phyloP scores from a whole-genome alignment of 2,797 vertebrate species.

The Sardinella longiceps region DNA sequence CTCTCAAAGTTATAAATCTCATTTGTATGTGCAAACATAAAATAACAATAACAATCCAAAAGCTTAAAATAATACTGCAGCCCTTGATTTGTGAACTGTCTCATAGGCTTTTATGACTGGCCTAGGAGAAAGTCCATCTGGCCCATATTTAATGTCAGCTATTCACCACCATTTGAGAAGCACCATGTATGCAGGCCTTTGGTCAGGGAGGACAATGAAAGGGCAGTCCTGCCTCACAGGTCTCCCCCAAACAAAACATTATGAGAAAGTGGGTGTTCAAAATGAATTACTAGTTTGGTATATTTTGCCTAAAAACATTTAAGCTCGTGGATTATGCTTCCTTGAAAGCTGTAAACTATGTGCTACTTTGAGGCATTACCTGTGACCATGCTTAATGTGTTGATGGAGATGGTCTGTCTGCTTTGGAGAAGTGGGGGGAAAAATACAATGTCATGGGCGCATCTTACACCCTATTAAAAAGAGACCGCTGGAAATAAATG shows the following conservation, averaged over 20 bases:
- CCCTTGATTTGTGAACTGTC: conserved; percentile 82
- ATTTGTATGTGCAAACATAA: conserved; percentile 77
- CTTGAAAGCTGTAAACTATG: conserved; percentile 63
- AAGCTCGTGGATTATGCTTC: conserved; percentile 63
- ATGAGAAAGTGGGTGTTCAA: conserved; percentile 70
- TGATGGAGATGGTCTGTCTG: conserved; percentile 58
- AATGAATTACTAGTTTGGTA: conserved; percentile 66
- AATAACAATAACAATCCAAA: conserved; percentile 80
- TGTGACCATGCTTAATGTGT: conserved; percentile 65
- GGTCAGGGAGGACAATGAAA: conserved; percentile 63
- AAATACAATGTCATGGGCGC: not conserved
- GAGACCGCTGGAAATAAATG: not conserved
- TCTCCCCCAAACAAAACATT: conserved; percentile 67
- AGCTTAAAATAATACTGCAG: conserved; percentile 75
- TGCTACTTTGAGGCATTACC: conserved; percentile 66
- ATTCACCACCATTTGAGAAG: conserved; percentile 70
- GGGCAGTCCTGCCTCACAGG: conserved; percentile 65
- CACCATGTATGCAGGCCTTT: conserved; percentile 63
- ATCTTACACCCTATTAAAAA: not conserved
- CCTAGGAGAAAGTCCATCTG: conserved; percentile 79
- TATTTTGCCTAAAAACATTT: conserved; percentile 57
- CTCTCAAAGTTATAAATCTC: conserved; percentile 71
- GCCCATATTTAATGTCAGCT: conserved; percentile 74
- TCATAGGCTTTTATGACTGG: conserved; percentile 75
- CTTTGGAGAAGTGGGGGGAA: not conserved